Evolutionary conservation across 2,797 vertebrate species (phyloP), one percentile per base, ranked within the genome.

Genomic region (Argya squamiceps): DNA sequence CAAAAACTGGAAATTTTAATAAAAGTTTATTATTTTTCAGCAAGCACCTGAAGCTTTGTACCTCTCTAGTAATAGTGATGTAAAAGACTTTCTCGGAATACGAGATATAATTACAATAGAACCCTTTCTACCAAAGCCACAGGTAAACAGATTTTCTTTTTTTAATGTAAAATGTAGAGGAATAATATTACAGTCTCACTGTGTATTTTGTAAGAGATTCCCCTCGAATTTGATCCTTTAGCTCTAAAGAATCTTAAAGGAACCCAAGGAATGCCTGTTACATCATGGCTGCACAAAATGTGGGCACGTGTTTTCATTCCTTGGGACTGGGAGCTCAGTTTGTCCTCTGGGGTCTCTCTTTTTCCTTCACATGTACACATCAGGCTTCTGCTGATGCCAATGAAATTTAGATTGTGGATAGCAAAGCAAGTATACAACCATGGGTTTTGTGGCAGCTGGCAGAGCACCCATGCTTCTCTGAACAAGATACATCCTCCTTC

Each of bases 11-110:
- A 55, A 44, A 70, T 84, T 84, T 88, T 79, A 96, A 82, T 95
- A 91, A 93, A 97, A 55, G 15, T 36, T 63, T 92, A 47, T 80
- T 97, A 39, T 86, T 92, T 95, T 95, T 73, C 80, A 93, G 67
- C 80, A 84, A 88, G 47, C 26, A 76, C 68, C 56, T 84, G 53
- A 55, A 86, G 55, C 32, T 78, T 79, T 92, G 67, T 90, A 86
- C 55, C 41, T 90, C 47, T 96, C 67, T 81, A 92, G 56, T 64
- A 64, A 75, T 84, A 87, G 44, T 79, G 44, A 55, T 75, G 71
- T 65, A 81, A 81, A 76, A 89, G 86, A 62, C 43, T 81, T 94
- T 37, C 24, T 93, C 88, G 49, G 24, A 84, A 59, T 34, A 43
- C 29, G 59, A 83, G 16, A 46, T 89, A 34, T 85, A 92, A 81